Percentiles rank a stretch among this genome's conserved stretches.
Conservation (phyloP, 2,888 invertebrate genomes). For the Taenaris catops region DNA sequence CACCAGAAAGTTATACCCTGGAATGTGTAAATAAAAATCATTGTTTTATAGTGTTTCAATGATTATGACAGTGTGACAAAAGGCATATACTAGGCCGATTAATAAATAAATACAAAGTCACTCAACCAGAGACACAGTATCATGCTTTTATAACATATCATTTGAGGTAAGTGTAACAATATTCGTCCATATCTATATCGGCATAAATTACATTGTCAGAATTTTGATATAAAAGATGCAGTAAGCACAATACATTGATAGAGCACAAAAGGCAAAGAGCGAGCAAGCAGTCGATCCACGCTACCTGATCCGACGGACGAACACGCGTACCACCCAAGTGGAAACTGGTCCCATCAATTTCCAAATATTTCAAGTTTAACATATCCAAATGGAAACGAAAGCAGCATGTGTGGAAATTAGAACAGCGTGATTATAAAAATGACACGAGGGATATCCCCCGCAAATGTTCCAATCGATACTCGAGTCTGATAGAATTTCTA, state of each 20-base stretch:
- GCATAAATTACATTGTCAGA: conserved; percentile 40
- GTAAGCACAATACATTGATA: conserved; percentile 82
- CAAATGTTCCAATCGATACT: no score
- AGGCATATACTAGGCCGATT: conserved; percentile 1
- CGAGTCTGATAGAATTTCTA: no score
- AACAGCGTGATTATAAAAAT: conserved; percentile 48
- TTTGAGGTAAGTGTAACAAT: conserved; percentile 51
- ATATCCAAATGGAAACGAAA: conserved; percentile 58
- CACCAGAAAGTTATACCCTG: no score
- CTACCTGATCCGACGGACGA: conserved; percentile 89
- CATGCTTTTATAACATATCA: conserved; percentile 31
- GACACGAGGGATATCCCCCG: no score
- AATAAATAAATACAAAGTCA: conserved; percentile 4
- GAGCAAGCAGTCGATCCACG: conserved; percentile 86
- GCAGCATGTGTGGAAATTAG: conserved; percentile 75
- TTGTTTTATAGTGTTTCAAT: neutral
- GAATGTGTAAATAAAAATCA: no score
- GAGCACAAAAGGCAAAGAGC: conserved; percentile 84
- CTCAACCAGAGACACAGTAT: conserved; percentile 5
- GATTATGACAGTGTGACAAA: neutral
- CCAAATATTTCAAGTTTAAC: conserved; percentile 43
- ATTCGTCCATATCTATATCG: conserved; percentile 56
- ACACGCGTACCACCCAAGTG: conserved; percentile 77
- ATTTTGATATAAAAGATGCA: conserved; percentile 78
- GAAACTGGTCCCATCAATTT: conserved; percentile 55